A percentile compares a stretch with the other conserved stretches of the same genome.
phyloP scores from a whole-genome alignment of 2,888 invertebrate genomes.

The Melieria omissa region DNA sequence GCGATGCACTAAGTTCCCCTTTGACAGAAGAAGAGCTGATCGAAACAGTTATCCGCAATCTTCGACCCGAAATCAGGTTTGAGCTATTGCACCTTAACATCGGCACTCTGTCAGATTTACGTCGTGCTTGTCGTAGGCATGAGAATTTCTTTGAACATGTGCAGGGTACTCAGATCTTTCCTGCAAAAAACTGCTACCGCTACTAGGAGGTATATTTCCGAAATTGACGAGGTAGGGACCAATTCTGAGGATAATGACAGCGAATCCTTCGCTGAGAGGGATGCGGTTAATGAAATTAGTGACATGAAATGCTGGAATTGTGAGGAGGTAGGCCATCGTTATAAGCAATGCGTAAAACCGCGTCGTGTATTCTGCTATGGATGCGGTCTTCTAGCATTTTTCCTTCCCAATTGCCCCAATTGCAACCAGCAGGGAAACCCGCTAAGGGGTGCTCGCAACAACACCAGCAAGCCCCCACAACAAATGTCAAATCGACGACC shows the following conservation, averaged over 20 bases:
- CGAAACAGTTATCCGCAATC: constrained; percentile 7
- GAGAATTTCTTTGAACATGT: too few species aligned
- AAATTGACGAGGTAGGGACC: not conserved
- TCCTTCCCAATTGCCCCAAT: constrained; percentile 16
- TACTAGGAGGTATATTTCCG: not conserved
- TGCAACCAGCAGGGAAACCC: constrained; percentile 32
- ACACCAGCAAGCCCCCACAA: constrained; percentile 18
- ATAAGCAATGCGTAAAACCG: constrained; percentile 23
- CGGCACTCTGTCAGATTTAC: too few species aligned
- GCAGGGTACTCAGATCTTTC: too few species aligned
- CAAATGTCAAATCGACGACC: constrained; percentile 9
- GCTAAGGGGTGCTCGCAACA: constrained; percentile 3
- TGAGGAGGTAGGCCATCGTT: constrained; percentile 28
- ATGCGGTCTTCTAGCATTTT: constrained; percentile 22
- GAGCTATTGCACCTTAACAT: constrained; percentile 16
- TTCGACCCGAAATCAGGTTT: constrained; percentile 9
- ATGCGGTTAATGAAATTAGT: not conserved
- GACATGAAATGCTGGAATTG: constrained; percentile 33
- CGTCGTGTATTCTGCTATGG: constrained; percentile 21
- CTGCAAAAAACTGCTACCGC: not conserved
- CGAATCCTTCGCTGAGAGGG: not conserved
- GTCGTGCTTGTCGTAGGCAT: too few species aligned
- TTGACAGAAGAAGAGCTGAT: constrained; percentile 8
- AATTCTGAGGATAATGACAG: not conserved
- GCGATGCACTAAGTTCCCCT: constrained; percentile 6